Evolutionary conservation across 2,888 invertebrate species (phyloP), one percentile per base, ranked within the genome.

Genomic region (Adineta ricciae): DNA sequence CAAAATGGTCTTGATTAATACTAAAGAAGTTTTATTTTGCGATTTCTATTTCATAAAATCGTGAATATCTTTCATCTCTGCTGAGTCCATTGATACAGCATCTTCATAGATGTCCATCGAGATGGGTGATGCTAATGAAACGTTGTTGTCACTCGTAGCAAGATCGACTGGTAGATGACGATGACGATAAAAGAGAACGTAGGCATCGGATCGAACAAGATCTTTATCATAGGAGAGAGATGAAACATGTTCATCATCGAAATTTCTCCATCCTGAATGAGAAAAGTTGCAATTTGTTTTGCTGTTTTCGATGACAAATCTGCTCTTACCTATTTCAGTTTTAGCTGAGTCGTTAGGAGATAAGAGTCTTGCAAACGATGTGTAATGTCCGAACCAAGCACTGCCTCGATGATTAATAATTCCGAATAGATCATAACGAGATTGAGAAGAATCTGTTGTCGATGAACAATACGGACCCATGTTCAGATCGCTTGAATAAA

Each of bases 311-410:
- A 50, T 9, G 19, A 50, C 3, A 16, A 49, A 11, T 50, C 14
- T 9, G 3, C 50, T 50, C 8, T 87, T 87, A 91, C 92, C 91
- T 19, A 91, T 89, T 87, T 91, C 90, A 85, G 89, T 87, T 21
- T 85, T 82, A 27, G 49, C 87, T 50, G 86, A 86, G 73, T 90
- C 89, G 27, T 90, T 88, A 14, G 21, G 41, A 24, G 78, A 38
- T n/a, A 78, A 11, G 83, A 91, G 89, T 27, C 91, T 88, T 5
- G 91, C 92, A 87, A 88, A 91, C 2, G 91, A 88, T 14, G 92
- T 91, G 88, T 92, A 92, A 87, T 92, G 92, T 24, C 92, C 92
- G 19, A 91, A 91, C 84, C 90, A 88, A 83, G 90, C 90, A 83
- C 90, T 90, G 82, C 90, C 92, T 86, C 90, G 89, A 87, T 92